Conservation (phyloP, 1,140 invertebrate genomes). For the Megalopta genalis region DNA sequence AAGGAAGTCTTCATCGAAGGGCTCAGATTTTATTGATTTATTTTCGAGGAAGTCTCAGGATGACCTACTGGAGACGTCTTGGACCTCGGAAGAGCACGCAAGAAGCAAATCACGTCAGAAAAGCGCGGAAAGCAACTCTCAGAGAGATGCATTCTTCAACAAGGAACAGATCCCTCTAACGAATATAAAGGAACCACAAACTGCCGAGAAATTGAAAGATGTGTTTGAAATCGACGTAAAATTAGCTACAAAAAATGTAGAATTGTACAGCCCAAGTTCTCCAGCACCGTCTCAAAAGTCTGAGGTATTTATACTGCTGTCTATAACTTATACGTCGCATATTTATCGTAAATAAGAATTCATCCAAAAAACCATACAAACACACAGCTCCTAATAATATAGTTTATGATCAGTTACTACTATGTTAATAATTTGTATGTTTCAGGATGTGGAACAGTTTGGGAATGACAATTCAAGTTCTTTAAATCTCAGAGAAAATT, state of each 20-base stretch:
- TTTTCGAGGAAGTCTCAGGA: constrained; percentile 65
- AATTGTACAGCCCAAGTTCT: constrained; percentile 73
- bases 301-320: constrained; percentile 53
- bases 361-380: no score
- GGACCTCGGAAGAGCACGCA: constrained; percentile 56
- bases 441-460: constrained; percentile 42
- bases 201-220: constrained; percentile 25
- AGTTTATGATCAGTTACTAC: no score
- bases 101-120: constrained; percentile 16
- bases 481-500: background rate
- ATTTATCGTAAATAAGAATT: background rate
- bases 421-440: background rate
- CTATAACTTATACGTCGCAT: background rate
- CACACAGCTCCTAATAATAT: no score
- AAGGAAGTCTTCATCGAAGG: constrained; percentile 27
- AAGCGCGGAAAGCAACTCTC: background rate
- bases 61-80: constrained; percentile 60
- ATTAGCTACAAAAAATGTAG: constrained; percentile 49
- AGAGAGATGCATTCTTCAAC: constrained; percentile 20
- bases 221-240: constrained; percentile 43
- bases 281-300: constrained; percentile 72
- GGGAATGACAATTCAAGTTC: constrained; percentile 12
- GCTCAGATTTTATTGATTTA: constrained; percentile 52
- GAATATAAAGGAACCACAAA: constrained; percentile 14
- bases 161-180: background rate